Evolutionary conservation across 2,797 vertebrate species (phyloP), one percentile per base, ranked within the genome.

Genomic region (Tokudaia tokunoshimensis): DNA sequence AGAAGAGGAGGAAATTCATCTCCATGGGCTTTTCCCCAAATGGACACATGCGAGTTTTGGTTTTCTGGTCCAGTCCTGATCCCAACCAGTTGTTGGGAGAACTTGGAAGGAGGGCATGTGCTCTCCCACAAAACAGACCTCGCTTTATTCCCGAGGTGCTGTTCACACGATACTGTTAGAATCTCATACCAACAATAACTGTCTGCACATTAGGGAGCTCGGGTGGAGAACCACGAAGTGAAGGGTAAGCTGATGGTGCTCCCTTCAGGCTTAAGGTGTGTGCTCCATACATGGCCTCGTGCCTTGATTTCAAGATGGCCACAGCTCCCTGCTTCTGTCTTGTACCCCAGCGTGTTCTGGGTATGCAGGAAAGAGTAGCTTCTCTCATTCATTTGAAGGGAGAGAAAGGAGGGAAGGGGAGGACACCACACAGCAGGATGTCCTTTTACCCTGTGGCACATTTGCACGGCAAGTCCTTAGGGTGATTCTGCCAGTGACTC

Each of bases 381-480:
- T 24, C 47, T 13, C 47, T 11, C 47, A n/a, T 47, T 20, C 63
- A n/a, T 24, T 70, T 70, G 3, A n/a, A 52, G 44, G 31, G 29
- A 50, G 6, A 67, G 55, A 17, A 37, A 34, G 4, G 13, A 47
- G 1, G 6, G 88, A 11, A 37, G 11, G 75, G 15, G 1, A 0
- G 22, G 11, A 4, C 2, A n/a, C 19, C 61, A 50, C 63, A 14
- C 61, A n/a, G 2, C 44, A n/a, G 44, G 63, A 31, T 8, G 31
- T 20, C 59, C 81, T 44, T 85, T 44, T 17, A 65, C 5, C 6
- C 31, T 8, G 31, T 50, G 63, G 83, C 61, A 50, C 61, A 34
- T 50, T 65, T 85, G 41, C 29, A 44, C 0, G 2, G 24, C 4
- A 15, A 0, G 47, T 3, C 17, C 63, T 65, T 37, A 10, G 15